These are phyloP conservation scores for Pangasius djambal DNA, from an alignment of 2,797 vertebrate genomes.

Conservation along the genomic window DNA sequence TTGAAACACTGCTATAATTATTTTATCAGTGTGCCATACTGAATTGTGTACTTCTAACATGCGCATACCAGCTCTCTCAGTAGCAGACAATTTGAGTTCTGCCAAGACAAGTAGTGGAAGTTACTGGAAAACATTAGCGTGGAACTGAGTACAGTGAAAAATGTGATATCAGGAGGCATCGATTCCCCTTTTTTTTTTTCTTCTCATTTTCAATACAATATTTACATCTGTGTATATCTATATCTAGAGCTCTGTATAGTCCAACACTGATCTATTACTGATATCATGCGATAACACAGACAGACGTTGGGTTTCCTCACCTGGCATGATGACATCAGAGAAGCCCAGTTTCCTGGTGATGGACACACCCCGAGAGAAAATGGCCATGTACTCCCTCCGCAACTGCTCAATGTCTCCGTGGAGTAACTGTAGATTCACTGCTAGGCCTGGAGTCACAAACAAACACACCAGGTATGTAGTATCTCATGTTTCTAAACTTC, in stretches of 20 bases:
- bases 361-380: constrained; percentile 93
- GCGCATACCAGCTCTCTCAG: neutral
- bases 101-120: neutral
- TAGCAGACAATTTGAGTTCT: neutral
- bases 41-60: neutral
- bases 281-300: neutral
- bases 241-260: neutral
- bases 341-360: constrained; percentile 97
- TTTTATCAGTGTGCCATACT: neutral
- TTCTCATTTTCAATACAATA: neutral
- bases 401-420: constrained; percentile 98
- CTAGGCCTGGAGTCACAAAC: constrained; percentile 78
- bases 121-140: neutral
- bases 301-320: constrained; percentile 69
- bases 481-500: neutral
- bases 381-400: constrained; percentile 90
- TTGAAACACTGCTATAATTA: neutral
- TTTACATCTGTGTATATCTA: neutral
- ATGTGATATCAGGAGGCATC: neutral
- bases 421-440: constrained; percentile 92
- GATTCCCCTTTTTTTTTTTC: neutral
- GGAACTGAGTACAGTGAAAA: neutral
- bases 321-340: constrained; percentile 98
- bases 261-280: neutral
- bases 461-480: neutral